Percentiles rank a stretch among this genome's conserved stretches.
Conservation (phyloP, 2,888 invertebrate genomes). For the Pedicia rivosa region DNA sequence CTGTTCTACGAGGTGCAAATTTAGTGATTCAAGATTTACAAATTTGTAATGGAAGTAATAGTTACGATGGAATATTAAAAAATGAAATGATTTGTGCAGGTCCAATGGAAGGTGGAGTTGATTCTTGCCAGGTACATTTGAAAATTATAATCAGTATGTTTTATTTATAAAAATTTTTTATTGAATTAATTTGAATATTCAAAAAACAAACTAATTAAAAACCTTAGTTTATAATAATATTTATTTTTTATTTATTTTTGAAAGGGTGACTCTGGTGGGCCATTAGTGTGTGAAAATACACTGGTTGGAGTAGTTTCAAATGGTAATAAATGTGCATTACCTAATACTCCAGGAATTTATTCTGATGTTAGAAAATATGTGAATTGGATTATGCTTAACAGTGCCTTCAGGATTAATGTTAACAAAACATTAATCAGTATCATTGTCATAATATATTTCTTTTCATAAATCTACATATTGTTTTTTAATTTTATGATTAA, state of each 20-base stretch:
- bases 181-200: too few species aligned
- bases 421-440: too few species aligned
- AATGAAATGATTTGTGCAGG: conserved; percentile 9
- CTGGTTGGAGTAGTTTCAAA: conserved; percentile 1
- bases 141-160: too few species aligned
- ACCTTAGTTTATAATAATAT: too few species aligned
- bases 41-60: background rate
- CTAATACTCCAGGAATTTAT: background rate
- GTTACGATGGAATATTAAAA: conserved; percentile 1
- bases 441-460: too few species aligned
- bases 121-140: conserved; percentile 4
- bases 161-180: too few species aligned
- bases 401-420: too few species aligned
- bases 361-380: too few species aligned
- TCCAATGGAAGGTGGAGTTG: conserved; percentile 5
- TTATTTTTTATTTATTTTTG: background rate
- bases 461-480: too few species aligned
- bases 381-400: too few species aligned
- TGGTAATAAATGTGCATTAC: background rate
- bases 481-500: too few species aligned
- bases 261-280: conserved; percentile 8
- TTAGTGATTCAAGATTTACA: background rate
- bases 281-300: conserved; percentile 1
- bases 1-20: background rate
- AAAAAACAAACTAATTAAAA: too few species aligned